Evolutionary conservation across 2,113 vertebrate species (phyloP).

Genomic region (Perca schrenkii): DNA sequence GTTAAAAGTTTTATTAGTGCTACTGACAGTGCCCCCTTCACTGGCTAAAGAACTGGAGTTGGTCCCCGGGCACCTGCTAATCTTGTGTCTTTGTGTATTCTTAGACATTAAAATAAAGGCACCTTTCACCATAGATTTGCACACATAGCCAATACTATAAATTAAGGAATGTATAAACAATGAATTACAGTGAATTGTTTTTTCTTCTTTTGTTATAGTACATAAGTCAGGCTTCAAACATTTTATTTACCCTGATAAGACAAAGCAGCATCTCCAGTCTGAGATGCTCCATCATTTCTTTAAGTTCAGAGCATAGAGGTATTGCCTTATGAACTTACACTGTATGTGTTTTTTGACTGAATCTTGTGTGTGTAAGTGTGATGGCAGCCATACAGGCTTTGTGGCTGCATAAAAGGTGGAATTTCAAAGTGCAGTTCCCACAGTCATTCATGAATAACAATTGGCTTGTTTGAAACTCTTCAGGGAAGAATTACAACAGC

Average conservation of each 20-base stretch:
- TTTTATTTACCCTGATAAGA: background rate
- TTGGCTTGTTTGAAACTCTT: conserved; percentile 26
- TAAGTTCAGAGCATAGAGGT: background rate
- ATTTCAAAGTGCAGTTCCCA: background rate
- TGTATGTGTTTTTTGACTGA: background rate
- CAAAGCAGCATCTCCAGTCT: background rate
- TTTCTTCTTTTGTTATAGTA: background rate
- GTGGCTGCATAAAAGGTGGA: background rate
- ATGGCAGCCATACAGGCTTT: background rate
- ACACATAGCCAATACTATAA: no score
- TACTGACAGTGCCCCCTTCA: no score
- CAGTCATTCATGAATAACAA: conserved; percentile 13
- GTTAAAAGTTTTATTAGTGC: no score
- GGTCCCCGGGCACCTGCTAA: no score
- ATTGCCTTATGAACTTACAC: background rate
- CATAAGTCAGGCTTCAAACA: background rate
- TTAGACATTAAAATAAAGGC: no score
- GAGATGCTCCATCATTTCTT: background rate
- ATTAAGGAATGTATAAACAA: background rate
- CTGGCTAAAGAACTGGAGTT: no score
- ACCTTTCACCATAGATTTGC: no score
- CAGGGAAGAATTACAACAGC: conserved; percentile 7
- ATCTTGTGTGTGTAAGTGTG: background rate
- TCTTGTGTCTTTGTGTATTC: no score
- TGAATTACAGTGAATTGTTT: background rate